A percentile compares a stretch with the other conserved stretches of the same genome.
These are phyloP conservation scores for Tethya wilhelma DNA, from an alignment of 37 sponge, comb jelly and placozoan species.

Conservation along the genomic window DNA sequence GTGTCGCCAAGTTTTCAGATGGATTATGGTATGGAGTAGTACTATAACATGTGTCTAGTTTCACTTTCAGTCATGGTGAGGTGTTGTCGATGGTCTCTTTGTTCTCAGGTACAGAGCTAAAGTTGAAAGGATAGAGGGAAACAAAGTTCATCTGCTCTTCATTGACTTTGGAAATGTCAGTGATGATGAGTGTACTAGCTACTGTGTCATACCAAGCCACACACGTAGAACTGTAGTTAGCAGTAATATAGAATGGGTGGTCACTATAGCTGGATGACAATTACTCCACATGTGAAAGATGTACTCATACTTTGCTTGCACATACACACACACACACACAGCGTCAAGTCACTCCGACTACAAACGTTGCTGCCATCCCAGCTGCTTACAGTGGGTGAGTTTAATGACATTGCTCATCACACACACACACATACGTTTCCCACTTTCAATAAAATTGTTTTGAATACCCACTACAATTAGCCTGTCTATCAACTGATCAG, in stretches of 20 bases:
- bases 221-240: neutral
- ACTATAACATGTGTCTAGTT: neutral
- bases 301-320: no score
- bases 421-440: no score
- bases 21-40: conserved; percentile 66
- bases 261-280: neutral
- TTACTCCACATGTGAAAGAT: conserved; percentile 8
- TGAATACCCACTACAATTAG: no score
- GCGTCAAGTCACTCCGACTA: no score
- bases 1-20: conserved; percentile 85
- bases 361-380: conserved; percentile 31
- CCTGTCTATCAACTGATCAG: no score
- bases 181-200: neutral
- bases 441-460: no score
- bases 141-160: conserved; percentile 76
- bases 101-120: conserved; percentile 92
- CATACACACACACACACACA: no score
- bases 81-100: neutral
- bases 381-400: conserved; percentile 39
- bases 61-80: neutral
- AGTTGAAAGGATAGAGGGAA: conserved; percentile 65
- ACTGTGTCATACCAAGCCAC: no score
- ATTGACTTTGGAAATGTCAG: conserved; percentile 92
- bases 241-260: neutral
- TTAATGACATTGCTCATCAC: no score